phyloP scores from a whole-genome alignment of 2,888 invertebrate species.

The Spatulosminthurus flaviceps region DNA sequence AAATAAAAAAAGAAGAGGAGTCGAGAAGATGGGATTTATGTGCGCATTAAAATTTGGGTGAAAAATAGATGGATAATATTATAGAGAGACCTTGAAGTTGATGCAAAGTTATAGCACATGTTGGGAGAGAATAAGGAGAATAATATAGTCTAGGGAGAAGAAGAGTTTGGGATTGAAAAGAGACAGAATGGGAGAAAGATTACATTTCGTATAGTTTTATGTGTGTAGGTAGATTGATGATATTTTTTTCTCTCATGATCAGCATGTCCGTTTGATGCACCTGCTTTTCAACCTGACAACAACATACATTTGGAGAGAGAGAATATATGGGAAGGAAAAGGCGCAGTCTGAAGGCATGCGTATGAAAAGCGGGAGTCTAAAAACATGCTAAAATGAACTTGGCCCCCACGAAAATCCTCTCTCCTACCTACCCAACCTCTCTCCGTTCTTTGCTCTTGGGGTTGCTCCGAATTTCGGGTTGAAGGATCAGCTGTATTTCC shows the following conservation, averaged over 20 bases:
- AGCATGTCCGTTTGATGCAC: slow-evolving; percentile 4
- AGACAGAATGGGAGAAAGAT: background rate
- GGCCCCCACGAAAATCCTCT: slow-evolving; percentile 37
- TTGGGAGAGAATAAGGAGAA: too few relatives aligned
- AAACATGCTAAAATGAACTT: slow-evolving; percentile 38
- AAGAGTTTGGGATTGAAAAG: background rate
- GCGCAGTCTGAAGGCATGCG: slow-evolving; percentile 36
- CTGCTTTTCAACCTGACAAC: background rate
- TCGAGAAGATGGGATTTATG: slow-evolving; percentile 6
- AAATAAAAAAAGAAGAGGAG: background rate
- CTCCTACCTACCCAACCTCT: slow-evolving; percentile 25
- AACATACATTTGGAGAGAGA: too few relatives aligned
- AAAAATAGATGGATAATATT: background rate
- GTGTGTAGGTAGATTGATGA: background rate
- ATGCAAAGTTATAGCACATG: background rate
- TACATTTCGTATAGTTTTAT: background rate
- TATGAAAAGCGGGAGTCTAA: slow-evolving; percentile 24
- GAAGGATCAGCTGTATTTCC: slow-evolving; percentile 57
- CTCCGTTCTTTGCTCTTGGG: slow-evolving; percentile 7
- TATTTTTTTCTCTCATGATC: slow-evolving; percentile 1
- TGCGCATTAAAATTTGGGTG: slow-evolving; percentile 6
- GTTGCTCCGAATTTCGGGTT: slow-evolving; percentile 39
- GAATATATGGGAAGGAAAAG: background rate
- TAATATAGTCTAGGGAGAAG: too few relatives aligned
- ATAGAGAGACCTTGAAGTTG: background rate